phyloP scores from a whole-genome alignment of 2,888 invertebrate species.

The Tetragonisca angustula region DNA sequence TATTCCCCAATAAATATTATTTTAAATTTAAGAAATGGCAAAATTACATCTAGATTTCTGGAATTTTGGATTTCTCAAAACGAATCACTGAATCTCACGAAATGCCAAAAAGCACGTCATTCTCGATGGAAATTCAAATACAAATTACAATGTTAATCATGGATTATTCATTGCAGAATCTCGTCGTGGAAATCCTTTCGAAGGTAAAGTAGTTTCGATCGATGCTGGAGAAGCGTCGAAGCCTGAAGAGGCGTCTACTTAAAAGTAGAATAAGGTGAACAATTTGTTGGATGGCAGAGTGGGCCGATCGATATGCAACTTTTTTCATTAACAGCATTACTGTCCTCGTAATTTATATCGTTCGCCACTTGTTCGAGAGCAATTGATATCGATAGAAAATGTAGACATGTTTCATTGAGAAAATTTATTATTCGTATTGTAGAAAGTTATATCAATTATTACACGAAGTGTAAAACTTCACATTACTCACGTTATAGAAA shows the following conservation, averaged over 20 bases:
- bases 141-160: not conserved
- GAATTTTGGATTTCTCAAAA: not conserved
- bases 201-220: not conserved
- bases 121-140: not conserved
- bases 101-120: not conserved
- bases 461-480: not conserved
- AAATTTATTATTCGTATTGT: not conserved
- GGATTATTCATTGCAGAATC: not conserved
- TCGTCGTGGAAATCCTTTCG: not conserved
- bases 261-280: not conserved
- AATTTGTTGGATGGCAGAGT: not conserved
- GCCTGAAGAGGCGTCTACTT: not conserved
- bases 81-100: not conserved
- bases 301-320: slow-evolving; percentile 24
- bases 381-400: slow-evolving; percentile 11
- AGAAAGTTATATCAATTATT: too few species aligned
- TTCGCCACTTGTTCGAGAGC: not conserved
- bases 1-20: too few species aligned
- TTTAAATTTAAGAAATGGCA: too few species aligned
- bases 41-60: not conserved
- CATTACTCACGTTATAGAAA: not conserved
- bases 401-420: not conserved
- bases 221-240: not conserved
- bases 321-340: slow-evolving; percentile 36
- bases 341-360: slow-evolving; percentile 3